phyloP scores from a whole-genome alignment of 1,140 invertebrate species.

The Mycetomoellerius zeteki region DNA sequence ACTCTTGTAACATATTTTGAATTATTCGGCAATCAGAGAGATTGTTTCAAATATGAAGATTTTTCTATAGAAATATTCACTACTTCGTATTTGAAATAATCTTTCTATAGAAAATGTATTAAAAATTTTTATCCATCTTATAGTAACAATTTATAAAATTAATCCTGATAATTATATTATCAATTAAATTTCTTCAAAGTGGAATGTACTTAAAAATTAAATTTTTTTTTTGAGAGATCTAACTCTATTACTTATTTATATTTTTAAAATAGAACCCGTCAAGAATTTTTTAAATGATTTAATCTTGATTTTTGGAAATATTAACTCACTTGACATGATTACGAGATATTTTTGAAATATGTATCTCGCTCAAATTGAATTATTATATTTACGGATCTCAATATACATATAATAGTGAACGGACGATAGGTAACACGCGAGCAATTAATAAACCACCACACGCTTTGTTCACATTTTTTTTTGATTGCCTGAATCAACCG shows the following conservation, averaged over 20 bases:
- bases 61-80: not conserved
- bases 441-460: conserved; percentile 27
- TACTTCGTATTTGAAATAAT: too few relatives aligned
- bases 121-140: not conserved
- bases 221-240: not conserved
- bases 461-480: conserved; percentile 45
- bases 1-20: not conserved
- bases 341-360: not conserved
- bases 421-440: conserved; percentile 33
- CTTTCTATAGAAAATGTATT: not conserved
- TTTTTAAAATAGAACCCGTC: not conserved
- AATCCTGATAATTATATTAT: not conserved
- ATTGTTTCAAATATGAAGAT: not conserved
- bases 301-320: not conserved
- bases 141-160: not conserved
- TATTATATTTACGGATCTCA: not conserved
- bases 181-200: not conserved
- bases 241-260: not conserved
- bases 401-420: conserved; percentile 1
- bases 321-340: not conserved
- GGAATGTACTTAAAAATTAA: not conserved
- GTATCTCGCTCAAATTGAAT: not conserved
- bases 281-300: not conserved
- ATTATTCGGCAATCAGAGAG: not conserved
- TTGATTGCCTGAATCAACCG: conserved; percentile 49